These are phyloP conservation scores for Galagoides demidoff DNA, from an alignment of 2,797 vertebrate genomes.

Conservation along the genomic window DNA sequence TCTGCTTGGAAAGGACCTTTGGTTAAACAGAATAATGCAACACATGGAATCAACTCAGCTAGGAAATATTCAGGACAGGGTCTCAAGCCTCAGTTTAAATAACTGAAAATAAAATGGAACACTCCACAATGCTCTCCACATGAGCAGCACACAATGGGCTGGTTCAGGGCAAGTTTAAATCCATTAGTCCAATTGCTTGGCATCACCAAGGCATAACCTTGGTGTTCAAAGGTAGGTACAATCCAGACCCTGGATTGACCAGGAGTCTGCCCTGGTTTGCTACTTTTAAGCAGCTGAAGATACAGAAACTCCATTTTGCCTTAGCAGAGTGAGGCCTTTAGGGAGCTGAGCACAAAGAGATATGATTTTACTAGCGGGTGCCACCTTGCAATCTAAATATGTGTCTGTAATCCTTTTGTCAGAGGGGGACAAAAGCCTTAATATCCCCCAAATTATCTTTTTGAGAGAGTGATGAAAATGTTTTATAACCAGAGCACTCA, in stretches of 20 bases:
- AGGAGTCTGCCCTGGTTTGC: not conserved
- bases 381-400: not conserved
- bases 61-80: not conserved
- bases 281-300: not conserved
- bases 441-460: not conserved
- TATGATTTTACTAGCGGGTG: not conserved
- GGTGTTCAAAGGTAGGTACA: not conserved
- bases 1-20: conserved; percentile 45
- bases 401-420: not conserved
- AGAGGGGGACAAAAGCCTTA: not conserved
- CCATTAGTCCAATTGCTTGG: not conserved
- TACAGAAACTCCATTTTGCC: not conserved
- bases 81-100: not conserved
- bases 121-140: not conserved
- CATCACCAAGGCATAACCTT: not conserved
- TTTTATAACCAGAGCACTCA: not conserved
- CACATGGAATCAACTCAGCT: not conserved
- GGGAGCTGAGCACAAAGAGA: not conserved
- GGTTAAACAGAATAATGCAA: conserved; percentile 50
- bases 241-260: not conserved
- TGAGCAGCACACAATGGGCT: not conserved
- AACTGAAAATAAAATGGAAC: conserved; percentile 6
- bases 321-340: not conserved
- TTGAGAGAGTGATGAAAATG: not conserved
- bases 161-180: not conserved